These are phyloP conservation scores for Parauchenoglanis punctatus DNA, from an alignment of 2,797 vertebrate genomes.

Conservation along the genomic window DNA sequence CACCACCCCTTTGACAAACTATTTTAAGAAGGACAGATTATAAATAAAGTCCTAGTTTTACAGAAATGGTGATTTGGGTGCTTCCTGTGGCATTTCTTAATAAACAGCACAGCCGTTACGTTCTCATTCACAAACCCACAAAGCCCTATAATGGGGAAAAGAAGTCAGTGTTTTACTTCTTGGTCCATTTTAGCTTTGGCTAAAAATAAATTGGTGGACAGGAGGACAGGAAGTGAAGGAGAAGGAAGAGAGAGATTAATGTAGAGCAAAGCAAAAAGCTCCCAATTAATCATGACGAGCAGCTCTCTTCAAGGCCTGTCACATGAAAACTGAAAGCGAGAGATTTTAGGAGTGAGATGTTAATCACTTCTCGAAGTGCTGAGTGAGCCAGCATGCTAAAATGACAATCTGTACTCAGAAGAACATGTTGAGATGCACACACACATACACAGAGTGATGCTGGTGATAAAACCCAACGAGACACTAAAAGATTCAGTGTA, in stretches of 20 bases:
- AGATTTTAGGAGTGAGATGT: conserved; percentile 9
- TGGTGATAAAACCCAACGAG: background rate
- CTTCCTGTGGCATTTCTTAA: background rate
- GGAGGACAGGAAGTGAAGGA: conserved; percentile 24
- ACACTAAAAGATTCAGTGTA: background rate
- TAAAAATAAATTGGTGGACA: conserved; percentile 35
- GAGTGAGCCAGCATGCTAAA: background rate
- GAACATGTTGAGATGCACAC: background rate
- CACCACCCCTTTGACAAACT: background rate
- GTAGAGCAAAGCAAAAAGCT: background rate
- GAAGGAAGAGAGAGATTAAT: conserved; percentile 3
- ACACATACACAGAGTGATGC: background rate
- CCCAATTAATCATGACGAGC: conserved; percentile 15
- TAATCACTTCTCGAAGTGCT: conserved; percentile 1
- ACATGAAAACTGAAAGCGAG: background rate
- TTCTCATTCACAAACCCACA: background rate
- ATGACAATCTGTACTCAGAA: background rate
- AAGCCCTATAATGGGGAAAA: background rate
- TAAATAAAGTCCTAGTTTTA: background rate
- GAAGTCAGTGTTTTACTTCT: background rate
- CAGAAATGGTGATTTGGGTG: background rate
- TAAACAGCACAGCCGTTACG: background rate
- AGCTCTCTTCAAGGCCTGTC: background rate
- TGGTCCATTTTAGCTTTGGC: background rate
- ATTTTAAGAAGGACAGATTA: background rate